Evolutionary conservation across 2,113 vertebrate species (phyloP), one percentile per base, ranked within the genome.

Genomic region (Scytalopus superciliaris): DNA sequence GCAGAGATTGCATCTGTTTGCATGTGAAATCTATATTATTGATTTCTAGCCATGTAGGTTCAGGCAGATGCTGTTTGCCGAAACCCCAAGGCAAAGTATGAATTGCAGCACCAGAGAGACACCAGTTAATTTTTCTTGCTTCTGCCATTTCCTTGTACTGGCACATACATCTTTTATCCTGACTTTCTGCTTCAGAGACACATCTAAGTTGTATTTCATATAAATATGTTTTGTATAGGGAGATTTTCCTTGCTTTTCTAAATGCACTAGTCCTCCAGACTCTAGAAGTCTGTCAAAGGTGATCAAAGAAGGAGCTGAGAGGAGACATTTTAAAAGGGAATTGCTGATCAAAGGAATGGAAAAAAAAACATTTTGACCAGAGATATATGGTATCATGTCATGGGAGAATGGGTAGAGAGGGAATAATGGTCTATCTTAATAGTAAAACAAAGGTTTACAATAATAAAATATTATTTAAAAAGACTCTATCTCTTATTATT

Each of bases 1-100:
- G 52, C 76, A 97, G 93, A 81, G 87, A 94, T 88, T 88, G 60
- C 90, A 92, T 93, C 84, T 95, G 90, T 95, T 96, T 96, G 90
- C 90, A 95, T 85, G 94, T 81, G 56, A 77, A 92, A 96, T 96
- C 94, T 92, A 7, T 86, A 50, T 92, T 95, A 95, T 93, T 93
- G 94, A 95, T 96, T 93, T 83, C 83, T 60, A 64, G 52, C 76
- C 73, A 77, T 78, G 82, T 84, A 75, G 44, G 49, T 89, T 94
- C 64, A 68, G n/a, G 27, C 75, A 97, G 82, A 92, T 84, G 66
- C 79, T 93, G 40, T 93, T 92, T 95, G 84, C 93, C 86, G 79
- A 88, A 96, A 67, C 68, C 75, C 76, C 67, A 90, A 92, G 78
- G 92, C 88, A 84, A 94, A 90, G 55, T 56, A 78, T 84, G 76